These are phyloP conservation scores for Baccha elongata DNA, from an alignment of 2,888 invertebrate genomes.

Conservation along the genomic window DNA sequence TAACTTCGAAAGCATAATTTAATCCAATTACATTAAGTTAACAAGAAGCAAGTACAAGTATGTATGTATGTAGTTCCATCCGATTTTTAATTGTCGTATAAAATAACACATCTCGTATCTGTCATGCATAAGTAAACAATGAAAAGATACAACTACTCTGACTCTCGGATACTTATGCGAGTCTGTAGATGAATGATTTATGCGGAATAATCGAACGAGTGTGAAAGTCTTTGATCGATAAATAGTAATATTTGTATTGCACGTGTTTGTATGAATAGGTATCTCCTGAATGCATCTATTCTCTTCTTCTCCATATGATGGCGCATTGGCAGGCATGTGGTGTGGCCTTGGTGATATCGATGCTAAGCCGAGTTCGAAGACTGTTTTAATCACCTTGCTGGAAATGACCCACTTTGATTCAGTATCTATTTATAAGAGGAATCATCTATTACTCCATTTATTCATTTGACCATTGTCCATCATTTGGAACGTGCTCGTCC, in stretches of 20 bases:
- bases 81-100: no score
- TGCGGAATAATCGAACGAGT: conserved; percentile 45
- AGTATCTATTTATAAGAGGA: conserved; percentile 54
- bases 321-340: not conserved
- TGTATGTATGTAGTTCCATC: no score
- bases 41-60: no score
- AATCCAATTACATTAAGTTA: no score
- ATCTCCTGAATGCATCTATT: conserved; percentile 5
- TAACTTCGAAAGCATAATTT: no score
- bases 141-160: no score
- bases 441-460: conserved; percentile 1
- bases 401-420: conserved; percentile 48
- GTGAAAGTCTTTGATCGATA: conserved; percentile 60
- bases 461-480: conserved; percentile 47
- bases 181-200: conserved; percentile 12
- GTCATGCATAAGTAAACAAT: no score
- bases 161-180: no score
- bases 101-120: no score
- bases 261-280: not conserved
- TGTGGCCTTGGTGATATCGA: not conserved
- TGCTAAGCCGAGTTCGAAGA: not conserved
- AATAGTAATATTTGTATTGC: conserved; percentile 15
- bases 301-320: not conserved
- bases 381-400: conserved; percentile 48
- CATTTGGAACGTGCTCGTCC: conserved; percentile 34